Base-by-base conservation (phyloP, 2,888 invertebrate species). In the Macrosiphum euphorbiae region DNA sequence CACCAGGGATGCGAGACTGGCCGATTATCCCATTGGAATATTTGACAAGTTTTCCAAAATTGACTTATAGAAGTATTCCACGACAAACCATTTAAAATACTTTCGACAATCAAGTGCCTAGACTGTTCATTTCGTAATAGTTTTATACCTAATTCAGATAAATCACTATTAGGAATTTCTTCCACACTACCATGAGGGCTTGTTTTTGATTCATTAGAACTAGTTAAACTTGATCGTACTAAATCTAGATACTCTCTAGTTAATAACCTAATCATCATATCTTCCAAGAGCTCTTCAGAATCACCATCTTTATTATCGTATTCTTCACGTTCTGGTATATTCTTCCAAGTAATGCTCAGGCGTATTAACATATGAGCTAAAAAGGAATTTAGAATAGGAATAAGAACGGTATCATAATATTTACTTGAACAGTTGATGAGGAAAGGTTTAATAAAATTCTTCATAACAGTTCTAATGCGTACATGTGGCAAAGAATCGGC, bases 201-300 rank as follows among this genome's bases (percentile, higher is more conserved):
- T 35, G 94, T 85, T 61, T 95, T 94, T 88, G 94, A 55, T 88
- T 94, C 94, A 92, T 95, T 97, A 58, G 97, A 97, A 61, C 98
- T 98, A 50, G 98, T 97, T 10, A 98, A 96, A 2, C 97, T 97
- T 52, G 97, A 97, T 96, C 97, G 97, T 50, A 99, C 96, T 2
- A 99, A 97, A 95, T 98, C 98, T 52, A 99, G 96, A 95, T 99
- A 98, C 96, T 99, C 99, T 94, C 98, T 97, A 0, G 98, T 98
- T 94, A 99, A 96, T 94, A 98, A 98, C 94, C 98, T 96, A 94
- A 98, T 98, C 90, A 99, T 96, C 96, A 98, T 98, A 95, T 98
- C 98, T 95, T 98, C 98, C 2, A 98, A 96, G 3, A 98, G 97
- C 96, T 98, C 98, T 95, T 96, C 95, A 26, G 94, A 95, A 94